Evolutionary conservation across 2,113 vertebrate genomes (phyloP).

Genomic region (Pleuronectes platessa): DNA sequence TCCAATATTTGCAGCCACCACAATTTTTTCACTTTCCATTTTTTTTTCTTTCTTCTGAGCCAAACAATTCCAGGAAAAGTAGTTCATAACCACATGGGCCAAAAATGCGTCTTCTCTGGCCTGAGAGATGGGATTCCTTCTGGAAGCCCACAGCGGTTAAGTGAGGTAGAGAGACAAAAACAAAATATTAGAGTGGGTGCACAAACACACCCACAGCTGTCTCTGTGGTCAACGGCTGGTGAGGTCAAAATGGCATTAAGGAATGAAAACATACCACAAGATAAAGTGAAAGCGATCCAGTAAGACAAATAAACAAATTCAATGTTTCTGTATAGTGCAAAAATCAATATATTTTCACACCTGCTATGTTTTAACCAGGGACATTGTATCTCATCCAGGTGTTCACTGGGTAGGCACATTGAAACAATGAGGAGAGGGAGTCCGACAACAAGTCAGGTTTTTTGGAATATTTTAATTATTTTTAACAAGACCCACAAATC

Average conservation of each 20-base stretch:
- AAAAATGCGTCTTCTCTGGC: conserved; percentile 50
- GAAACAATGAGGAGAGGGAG: too few species aligned
- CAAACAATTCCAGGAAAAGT: conserved; percentile 45
- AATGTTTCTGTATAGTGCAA: too few species aligned
- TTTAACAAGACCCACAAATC: too few species aligned
- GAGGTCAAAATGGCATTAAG: neutral
- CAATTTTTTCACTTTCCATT: conserved; percentile 19
- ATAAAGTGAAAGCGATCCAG: neutral
- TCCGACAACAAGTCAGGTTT: too few species aligned
- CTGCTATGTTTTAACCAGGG: too few species aligned
- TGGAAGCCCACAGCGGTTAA: neutral
- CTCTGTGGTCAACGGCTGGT: neutral
- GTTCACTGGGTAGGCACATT: too few species aligned
- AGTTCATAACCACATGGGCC: conserved; percentile 49
- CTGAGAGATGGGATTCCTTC: neutral
- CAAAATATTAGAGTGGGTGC: neutral
- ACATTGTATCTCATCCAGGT: too few species aligned
- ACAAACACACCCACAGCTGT: neutral
- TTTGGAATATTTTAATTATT: too few species aligned
- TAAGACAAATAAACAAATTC: too few species aligned
- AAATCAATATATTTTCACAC: too few species aligned
- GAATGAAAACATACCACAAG: too few species aligned
- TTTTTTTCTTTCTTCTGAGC: conserved; percentile 6
- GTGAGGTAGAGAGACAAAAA: conserved; percentile 8
- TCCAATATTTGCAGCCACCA: conserved; percentile 11